These are phyloP conservation scores for Macaria liturata DNA, from an alignment of 2,888 invertebrate species.

Conservation along the genomic window DNA sequence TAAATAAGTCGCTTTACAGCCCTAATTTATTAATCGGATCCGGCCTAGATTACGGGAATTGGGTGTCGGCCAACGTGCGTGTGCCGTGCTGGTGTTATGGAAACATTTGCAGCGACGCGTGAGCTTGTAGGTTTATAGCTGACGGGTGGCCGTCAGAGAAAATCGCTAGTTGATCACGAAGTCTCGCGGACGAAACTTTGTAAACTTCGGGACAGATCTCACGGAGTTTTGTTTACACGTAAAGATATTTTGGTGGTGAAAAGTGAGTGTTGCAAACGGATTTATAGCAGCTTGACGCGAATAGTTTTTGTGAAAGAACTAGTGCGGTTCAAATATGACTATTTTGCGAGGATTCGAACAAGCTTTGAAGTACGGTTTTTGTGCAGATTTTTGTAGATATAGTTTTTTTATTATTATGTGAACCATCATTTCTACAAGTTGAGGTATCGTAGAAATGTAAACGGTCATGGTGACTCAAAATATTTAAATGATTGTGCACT, in stretches of 20 bases:
- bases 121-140: conserved; percentile 46
- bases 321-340: not conserved
- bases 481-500: too few relatives aligned
- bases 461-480: too few relatives aligned
- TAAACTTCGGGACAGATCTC: not conserved
- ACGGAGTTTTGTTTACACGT: not conserved
- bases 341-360: not conserved
- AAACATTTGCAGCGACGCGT: conserved; percentile 60
- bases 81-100: conserved; percentile 67
- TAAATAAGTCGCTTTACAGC: conserved; percentile 15
- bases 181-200: too few relatives aligned
- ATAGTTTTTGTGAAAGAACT: too few relatives aligned
- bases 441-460: conserved; percentile 31
- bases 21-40: conserved; percentile 55
- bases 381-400: not conserved
- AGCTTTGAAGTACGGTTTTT: not conserved
- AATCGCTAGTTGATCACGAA: too few relatives aligned
- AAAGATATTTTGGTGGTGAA: not conserved
- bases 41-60: conserved; percentile 53
- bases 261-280: not conserved
- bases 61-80: conserved; percentile 65
- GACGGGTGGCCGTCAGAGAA: too few relatives aligned
- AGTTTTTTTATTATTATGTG: too few relatives aligned
- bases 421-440: too few relatives aligned
- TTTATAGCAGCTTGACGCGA: too few relatives aligned